Conservation (phyloP, 2,888 invertebrate genomes). For the Plebejus anna region DNA sequence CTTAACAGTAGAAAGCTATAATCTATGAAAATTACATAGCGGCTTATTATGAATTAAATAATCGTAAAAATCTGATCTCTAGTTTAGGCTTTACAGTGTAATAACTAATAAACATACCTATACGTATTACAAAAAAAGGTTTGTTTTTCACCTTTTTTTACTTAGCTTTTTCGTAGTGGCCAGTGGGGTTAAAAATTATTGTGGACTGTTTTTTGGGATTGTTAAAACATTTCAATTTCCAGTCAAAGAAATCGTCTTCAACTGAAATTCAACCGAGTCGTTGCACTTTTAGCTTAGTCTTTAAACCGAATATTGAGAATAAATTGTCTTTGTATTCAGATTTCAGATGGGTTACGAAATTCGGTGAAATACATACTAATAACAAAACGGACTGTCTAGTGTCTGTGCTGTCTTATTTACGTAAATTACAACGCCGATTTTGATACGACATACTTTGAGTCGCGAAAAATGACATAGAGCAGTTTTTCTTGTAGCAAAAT, state of each 20-base stretch:
- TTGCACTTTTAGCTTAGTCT: neutral
- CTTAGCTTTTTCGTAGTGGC: neutral
- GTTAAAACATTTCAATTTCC: neutral
- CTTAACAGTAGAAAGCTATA: too few relatives aligned
- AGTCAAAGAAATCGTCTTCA: neutral
- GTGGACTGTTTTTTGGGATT: neutral
- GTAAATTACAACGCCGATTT: neutral
- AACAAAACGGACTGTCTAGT: neutral
- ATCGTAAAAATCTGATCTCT: too few relatives aligned
- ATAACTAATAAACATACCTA: too few relatives aligned
- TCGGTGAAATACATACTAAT: neutral
- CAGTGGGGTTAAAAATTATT: neutral
- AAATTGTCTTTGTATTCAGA: constrained; percentile 13
- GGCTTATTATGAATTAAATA: too few relatives aligned
- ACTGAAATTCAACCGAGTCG: neutral
- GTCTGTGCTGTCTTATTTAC: neutral
- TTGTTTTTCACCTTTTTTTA: too few relatives aligned
- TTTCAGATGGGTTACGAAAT: neutral
- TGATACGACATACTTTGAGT: neutral
- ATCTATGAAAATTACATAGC: too few relatives aligned
- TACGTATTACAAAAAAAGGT: too few relatives aligned
- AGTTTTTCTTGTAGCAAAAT: too few relatives aligned
- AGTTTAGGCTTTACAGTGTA: too few relatives aligned
- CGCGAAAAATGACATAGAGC: neutral
- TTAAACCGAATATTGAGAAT: constrained; percentile 10